These are phyloP conservation scores for Pseudobourletiella spinata DNA, from an alignment of 1,140 invertebrate species.

Conservation along the genomic window DNA sequence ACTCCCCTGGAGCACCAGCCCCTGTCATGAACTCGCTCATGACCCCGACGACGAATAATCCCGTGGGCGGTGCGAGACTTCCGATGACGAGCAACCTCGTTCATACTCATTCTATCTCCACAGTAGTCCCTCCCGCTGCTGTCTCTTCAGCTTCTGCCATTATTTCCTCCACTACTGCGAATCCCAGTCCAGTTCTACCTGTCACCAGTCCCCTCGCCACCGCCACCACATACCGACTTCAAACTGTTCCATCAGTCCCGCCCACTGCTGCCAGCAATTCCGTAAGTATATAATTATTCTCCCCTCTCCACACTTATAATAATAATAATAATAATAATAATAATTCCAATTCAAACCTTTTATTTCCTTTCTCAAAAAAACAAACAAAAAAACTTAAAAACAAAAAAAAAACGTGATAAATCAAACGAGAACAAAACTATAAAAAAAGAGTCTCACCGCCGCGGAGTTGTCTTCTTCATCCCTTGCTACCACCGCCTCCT, in stretches of 20 bases:
- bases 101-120: not conserved
- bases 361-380: too few species aligned
- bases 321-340: too few species aligned
- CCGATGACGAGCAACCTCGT: slow-evolving; percentile 3
- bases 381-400: too few species aligned
- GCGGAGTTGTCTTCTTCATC: too few species aligned
- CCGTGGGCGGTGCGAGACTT: slow-evolving; percentile 1
- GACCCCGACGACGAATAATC: too few species aligned
- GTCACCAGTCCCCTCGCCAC: slow-evolving; percentile 9
- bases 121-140: slow-evolving; percentile 5
- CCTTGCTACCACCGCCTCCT: too few species aligned
- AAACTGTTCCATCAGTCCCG: slow-evolving; percentile 45
- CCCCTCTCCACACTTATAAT: too few species aligned
- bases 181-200: slow-evolving; percentile 14
- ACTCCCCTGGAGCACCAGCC: not conserved
- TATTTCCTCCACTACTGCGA: slow-evolving; percentile 16
- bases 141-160: slow-evolving; percentile 24
- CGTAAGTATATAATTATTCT: slow-evolving; percentile 29
- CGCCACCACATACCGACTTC: slow-evolving; percentile 48
- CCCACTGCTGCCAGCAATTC: slow-evolving; percentile 31
- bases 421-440: too few species aligned
- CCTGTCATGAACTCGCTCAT: slow-evolving; percentile 28
- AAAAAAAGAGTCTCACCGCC: too few species aligned
- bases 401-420: too few species aligned
- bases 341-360: too few species aligned